phyloP scores from a whole-genome alignment of 2,113 vertebrate genomes.

The Albula glossodonta region DNA sequence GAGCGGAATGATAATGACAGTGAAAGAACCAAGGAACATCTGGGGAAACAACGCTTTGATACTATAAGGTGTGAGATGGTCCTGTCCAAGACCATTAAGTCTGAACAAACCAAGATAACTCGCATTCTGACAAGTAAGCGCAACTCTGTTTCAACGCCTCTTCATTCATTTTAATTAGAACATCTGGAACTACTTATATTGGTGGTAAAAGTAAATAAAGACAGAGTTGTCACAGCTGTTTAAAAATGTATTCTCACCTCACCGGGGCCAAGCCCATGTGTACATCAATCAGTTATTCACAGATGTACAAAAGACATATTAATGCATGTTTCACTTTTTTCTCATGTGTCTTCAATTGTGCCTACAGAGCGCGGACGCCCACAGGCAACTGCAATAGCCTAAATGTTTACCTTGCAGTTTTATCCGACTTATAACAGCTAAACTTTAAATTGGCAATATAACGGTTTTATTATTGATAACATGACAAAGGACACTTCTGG shows the following conservation, averaged over 20 bases:
- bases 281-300: background rate
- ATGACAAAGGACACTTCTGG: background rate
- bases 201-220: background rate
- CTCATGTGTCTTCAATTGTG: background rate
- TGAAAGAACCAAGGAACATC: conserved; percentile 67
- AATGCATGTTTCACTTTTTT: background rate
- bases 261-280: background rate
- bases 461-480: background rate
- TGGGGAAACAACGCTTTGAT: conserved; percentile 53
- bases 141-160: conserved; percentile 29
- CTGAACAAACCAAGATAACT: conserved; percentile 66
- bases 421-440: no score
- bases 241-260: background rate
- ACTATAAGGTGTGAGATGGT: conserved; percentile 60
- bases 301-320: background rate
- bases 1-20: conserved; percentile 66
- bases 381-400: background rate
- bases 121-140: conserved; percentile 47
- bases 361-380: background rate
- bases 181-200: conserved; percentile 15
- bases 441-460: background rate
- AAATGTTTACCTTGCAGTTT: no score
- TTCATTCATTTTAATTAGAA: background rate
- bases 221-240: background rate
- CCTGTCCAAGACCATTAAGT: conserved; percentile 47